These are phyloP conservation scores for Dolomedes plantarius DNA, from an alignment of 2,888 invertebrate species.

Conservation along the genomic window DNA sequence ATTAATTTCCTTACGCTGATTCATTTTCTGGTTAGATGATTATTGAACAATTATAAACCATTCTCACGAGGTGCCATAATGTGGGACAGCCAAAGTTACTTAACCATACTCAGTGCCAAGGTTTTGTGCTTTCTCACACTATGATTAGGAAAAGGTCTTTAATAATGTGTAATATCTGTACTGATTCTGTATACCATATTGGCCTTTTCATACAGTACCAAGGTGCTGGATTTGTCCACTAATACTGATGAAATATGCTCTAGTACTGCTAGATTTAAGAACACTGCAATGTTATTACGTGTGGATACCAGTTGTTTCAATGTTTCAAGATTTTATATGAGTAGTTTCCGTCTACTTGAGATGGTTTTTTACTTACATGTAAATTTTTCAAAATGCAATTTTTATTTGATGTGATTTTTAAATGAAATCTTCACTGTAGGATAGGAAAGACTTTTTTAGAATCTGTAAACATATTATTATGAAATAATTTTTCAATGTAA, in stretches of 20 bases:
- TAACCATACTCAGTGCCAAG: constrained; percentile 63
- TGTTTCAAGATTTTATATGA: constrained; percentile 68
- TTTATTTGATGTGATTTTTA: constrained; percentile 64
- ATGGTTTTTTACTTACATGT: constrained; percentile 68
- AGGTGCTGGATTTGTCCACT: constrained; percentile 37
- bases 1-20: not conserved
- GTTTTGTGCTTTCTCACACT: constrained; percentile 40
- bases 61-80: constrained; percentile 54
- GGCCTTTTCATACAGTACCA: constrained; percentile 38
- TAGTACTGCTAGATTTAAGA: constrained; percentile 13
- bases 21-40: not conserved
- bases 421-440: constrained; percentile 55
- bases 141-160: constrained; percentile 30
- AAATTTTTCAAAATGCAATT: constrained; percentile 61
- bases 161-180: constrained; percentile 13
- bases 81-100: constrained; percentile 63
- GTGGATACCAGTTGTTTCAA: constrained; percentile 63
- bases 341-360: constrained; percentile 63
- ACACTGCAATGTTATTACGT: constrained; percentile 41
- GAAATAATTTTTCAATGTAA: constrained; percentile 1
- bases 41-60: not conserved
- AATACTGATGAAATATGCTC: constrained; percentile 19
- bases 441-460: constrained; percentile 37
- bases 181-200: constrained; percentile 32
- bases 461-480: constrained; percentile 3